Evolutionary conservation across 2,888 invertebrate species (phyloP), one percentile per base, ranked within the genome.

Genomic region (Torymus auratus): DNA sequence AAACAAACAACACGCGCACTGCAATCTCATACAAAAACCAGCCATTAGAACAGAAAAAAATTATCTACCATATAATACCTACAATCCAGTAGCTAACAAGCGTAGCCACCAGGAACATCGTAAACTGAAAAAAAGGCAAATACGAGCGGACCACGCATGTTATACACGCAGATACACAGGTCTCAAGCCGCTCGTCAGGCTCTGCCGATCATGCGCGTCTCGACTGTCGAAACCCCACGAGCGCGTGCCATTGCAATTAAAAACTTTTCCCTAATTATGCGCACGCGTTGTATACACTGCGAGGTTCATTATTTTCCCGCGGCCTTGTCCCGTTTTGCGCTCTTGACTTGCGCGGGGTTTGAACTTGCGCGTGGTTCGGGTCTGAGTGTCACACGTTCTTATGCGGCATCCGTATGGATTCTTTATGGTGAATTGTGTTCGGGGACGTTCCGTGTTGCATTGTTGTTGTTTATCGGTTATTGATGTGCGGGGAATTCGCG

Each of bases 241-340:
- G 52, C 17, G 11, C 67, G 41, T 41, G 55, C 23, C 28, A 20
- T 5, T 12, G 71, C 60, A 76, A 76, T 71, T 76, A 73, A 69
- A 73, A 77, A 73, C 68, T 73, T 81, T 81, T 73, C n/a, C 69
- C 58, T 52, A 72, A 79, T 74, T 74, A 64, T 13, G 17, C 13
- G 28, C 70, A 41, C 41, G 52, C 17, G 11, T 20, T 7, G 17
- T 17, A 12, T 58, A 20, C 14, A 7, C 7, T n/a, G 41, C 15
- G 50, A 23, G 15, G 20, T 11, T 28, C 60, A 52, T 15, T 23
- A 23, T 77, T 75, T 68, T 41, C 61, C 56, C 12, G 17, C 11
- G 64, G 41, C 73, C 77, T 81, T 77, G 81, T 77, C 77, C 81
- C 53, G 52, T 58, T 77, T 80, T 55, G 12, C 58, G 73, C 20